Percentiles rank a stretch among this genome's conserved stretches.
These are phyloP conservation scores for Hemistola chrysoprasaria DNA, from an alignment of 2,888 invertebrate species.

Conservation along the genomic window DNA sequence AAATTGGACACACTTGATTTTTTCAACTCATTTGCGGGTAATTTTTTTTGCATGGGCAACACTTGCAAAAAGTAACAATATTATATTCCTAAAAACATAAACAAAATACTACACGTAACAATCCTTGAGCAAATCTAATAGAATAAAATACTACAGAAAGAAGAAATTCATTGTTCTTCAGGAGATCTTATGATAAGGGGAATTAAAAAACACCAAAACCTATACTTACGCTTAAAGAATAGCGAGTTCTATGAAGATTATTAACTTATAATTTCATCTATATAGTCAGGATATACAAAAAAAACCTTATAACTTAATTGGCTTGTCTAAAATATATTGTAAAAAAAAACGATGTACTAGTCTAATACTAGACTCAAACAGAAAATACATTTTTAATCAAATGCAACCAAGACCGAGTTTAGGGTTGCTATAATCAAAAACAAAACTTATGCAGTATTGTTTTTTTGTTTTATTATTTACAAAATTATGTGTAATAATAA, in stretches of 20 bases:
- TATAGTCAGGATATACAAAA: constrained; percentile 42
- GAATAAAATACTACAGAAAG: constrained; percentile 32
- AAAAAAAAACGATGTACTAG: not conserved
- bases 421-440: too few relatives aligned
- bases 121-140: constrained; percentile 63
- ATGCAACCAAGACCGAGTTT: too few relatives aligned
- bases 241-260: constrained; percentile 39
- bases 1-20: constrained; percentile 13
- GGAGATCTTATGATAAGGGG: constrained; percentile 53
- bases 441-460: too few relatives aligned
- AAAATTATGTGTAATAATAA: too few relatives aligned
- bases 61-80: constrained; percentile 26
- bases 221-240: constrained; percentile 44
- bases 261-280: constrained; percentile 51
- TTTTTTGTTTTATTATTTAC: too few relatives aligned
- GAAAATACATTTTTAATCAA: too few relatives aligned
- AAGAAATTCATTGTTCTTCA: constrained; percentile 64
- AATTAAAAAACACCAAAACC: constrained; percentile 38
- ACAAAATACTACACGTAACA: constrained; percentile 45
- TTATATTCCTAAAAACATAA: constrained; percentile 22
- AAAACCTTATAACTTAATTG: constrained; percentile 43
- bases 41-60: constrained; percentile 19
- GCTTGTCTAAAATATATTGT: constrained; percentile 14
- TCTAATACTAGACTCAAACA: too few relatives aligned
- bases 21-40: constrained; percentile 17